These are phyloP conservation scores for Arenaria interpres DNA, from an alignment of 2,113 vertebrate genomes.

Conservation along the genomic window DNA sequence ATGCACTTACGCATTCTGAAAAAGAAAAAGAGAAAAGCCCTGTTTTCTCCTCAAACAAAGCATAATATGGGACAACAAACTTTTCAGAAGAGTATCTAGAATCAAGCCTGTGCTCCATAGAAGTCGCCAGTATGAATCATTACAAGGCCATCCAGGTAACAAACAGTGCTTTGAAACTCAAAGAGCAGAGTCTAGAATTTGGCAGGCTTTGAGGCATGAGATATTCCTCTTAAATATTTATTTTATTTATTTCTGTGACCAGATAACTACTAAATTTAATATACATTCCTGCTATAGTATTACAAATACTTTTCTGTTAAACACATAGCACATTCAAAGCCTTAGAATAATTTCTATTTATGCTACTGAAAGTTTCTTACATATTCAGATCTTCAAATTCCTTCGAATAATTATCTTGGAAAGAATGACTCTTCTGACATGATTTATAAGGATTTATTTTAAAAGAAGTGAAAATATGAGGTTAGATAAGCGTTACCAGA, in stretches of 20 bases:
- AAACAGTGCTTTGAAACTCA: neutral
- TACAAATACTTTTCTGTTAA: neutral
- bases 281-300: neutral
- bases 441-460: slow-evolving; percentile 53
- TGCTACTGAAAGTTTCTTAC: slow-evolving; percentile 15
- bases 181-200: neutral
- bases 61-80: neutral
- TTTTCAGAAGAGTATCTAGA: neutral
- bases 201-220: neutral
- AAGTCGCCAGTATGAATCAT: neutral
- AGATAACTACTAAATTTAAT: neutral
- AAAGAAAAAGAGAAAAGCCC: neutral
- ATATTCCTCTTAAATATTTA: neutral
- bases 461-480: neutral
- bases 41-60: neutral
- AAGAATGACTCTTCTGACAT: slow-evolving; percentile 41
- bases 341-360: neutral
- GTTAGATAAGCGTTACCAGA: neutral
- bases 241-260: neutral
- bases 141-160: neutral
- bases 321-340: neutral
- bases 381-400: slow-evolving; percentile 55
- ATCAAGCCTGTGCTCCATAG: neutral
- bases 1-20: neutral
- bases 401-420: slow-evolving; percentile 50